Evolutionary conservation across 2,113 vertebrate genomes (phyloP).

Genomic region (Sylvietta virens): DNA sequence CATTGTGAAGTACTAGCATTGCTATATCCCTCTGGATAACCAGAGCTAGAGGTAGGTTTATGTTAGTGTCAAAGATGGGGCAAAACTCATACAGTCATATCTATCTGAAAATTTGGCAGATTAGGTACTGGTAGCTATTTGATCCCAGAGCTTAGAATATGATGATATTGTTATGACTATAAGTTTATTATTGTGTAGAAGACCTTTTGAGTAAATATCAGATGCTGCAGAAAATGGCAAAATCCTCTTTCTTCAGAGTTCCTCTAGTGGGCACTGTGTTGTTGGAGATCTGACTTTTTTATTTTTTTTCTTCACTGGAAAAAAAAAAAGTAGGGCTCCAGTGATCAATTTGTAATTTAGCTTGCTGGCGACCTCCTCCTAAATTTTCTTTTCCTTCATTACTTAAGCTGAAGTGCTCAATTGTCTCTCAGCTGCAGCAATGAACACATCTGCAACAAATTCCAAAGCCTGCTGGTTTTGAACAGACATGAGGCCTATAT

Average conservation of each 20-base stretch:
- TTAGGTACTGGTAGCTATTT: background rate
- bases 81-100: background rate
- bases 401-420: background rate
- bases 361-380: background rate
- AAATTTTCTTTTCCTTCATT: background rate
- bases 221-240: background rate
- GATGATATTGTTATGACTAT: background rate
- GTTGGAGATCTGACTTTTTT: background rate
- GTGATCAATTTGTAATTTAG: background rate
- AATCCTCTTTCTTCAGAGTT: background rate
- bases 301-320: background rate
- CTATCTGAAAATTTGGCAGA: background rate
- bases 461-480: background rate
- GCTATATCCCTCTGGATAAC: background rate
- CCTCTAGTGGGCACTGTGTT: background rate
- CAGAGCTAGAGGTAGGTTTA: background rate
- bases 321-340: background rate
- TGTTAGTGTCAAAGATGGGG: background rate
- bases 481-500: background rate
- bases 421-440: background rate
- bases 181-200: background rate
- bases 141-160: background rate
- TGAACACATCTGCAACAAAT: background rate
- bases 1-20: background rate
- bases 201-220: background rate